phyloP scores from a whole-genome alignment of 2,113 vertebrate species.

The Scytalopus superciliaris region DNA sequence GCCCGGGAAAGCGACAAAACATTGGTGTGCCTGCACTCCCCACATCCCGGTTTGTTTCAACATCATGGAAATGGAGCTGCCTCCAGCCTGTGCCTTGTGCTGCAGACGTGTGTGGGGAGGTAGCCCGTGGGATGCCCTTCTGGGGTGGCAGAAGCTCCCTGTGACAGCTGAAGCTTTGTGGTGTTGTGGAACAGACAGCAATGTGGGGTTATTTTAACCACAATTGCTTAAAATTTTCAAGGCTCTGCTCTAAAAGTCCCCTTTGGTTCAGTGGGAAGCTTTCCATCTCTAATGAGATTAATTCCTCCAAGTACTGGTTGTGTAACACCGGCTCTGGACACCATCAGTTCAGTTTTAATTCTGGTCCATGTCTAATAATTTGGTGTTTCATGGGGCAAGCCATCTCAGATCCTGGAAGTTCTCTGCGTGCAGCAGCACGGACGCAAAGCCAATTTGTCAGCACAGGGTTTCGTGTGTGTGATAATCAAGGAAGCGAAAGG shows the following conservation, averaged over 20 bases:
- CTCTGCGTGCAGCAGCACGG: background rate
- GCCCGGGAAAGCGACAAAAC: slow-evolving; percentile 69
- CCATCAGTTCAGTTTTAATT: background rate
- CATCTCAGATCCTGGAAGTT: background rate
- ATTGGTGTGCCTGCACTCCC: slow-evolving; percentile 53
- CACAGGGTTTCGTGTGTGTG: background rate
- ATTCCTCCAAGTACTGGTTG: background rate
- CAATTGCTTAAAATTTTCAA: background rate
- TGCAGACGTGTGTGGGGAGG: background rate
- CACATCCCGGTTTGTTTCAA: background rate
- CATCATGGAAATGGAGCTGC: slow-evolving; percentile 13
- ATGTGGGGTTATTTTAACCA: background rate
- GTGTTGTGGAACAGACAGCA: background rate
- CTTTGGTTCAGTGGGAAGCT: background rate
- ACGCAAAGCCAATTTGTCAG: background rate
- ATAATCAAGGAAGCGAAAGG: background rate
- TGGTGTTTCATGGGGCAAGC: background rate
- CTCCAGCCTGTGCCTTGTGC: background rate
- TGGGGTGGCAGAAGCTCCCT: slow-evolving; percentile 26
- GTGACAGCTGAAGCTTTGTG: background rate
- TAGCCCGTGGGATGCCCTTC: slow-evolving; percentile 27
- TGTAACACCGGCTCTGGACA: background rate
- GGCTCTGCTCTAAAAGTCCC: background rate
- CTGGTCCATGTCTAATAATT: background rate
- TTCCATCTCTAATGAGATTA: background rate